Evolutionary conservation across 2,888 invertebrate species (phyloP).

Genomic region (Clunio marinus): DNA sequence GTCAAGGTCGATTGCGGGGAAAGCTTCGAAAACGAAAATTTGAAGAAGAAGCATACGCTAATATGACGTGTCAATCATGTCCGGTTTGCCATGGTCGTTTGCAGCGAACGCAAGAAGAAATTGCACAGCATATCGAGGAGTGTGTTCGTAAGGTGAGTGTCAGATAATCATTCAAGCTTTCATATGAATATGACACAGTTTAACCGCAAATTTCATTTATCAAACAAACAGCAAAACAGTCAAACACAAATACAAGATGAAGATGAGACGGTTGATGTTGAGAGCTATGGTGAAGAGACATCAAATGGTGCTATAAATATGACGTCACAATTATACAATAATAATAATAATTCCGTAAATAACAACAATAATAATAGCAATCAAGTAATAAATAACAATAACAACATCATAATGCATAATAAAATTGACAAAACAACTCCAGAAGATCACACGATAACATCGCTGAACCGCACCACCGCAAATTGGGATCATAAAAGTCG

Average conservation of each 20-base stretch:
- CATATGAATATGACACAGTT: neutral
- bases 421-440: slow-evolving; percentile 36
- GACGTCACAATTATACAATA: slow-evolving; percentile 38
- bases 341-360: slow-evolving; percentile 39
- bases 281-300: slow-evolving; percentile 54
- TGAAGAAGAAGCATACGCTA: slow-evolving; percentile 52
- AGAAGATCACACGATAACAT: slow-evolving; percentile 40
- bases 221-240: slow-evolving; percentile 11
- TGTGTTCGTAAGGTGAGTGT: slow-evolving; percentile 57
- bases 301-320: slow-evolving; percentile 46
- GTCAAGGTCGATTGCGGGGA: slow-evolving; percentile 62
- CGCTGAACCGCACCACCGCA: slow-evolving; percentile 27
- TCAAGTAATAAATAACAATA: slow-evolving; percentile 36
- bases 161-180: neutral
- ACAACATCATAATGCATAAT: slow-evolving; percentile 34
- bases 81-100: slow-evolving; percentile 61
- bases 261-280: slow-evolving; percentile 66
- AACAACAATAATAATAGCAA: slow-evolving; percentile 39
- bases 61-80: slow-evolving; percentile 52
- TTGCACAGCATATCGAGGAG: slow-evolving; percentile 62
- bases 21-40: slow-evolving; percentile 64
- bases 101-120: slow-evolving; percentile 57
- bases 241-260: slow-evolving; percentile 52
- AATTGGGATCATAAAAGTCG: slow-evolving; percentile 37
- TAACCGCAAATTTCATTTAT: neutral